Evolutionary conservation across 2,888 invertebrate genomes (phyloP), one percentile per base, ranked within the genome.

Genomic region (Chaetogeoica ovagalla): DNA sequence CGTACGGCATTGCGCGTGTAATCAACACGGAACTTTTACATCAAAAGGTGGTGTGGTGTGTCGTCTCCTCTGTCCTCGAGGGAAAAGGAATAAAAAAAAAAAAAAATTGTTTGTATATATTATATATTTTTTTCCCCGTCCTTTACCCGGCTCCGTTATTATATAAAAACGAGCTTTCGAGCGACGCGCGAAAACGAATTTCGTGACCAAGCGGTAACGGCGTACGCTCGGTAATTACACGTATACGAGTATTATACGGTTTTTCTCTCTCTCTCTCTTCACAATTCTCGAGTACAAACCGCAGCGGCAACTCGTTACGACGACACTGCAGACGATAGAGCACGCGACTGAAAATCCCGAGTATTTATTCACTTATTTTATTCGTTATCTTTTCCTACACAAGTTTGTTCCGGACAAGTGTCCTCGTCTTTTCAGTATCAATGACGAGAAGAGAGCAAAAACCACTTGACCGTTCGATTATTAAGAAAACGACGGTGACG

Each of bases 1-100:
- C 23, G 65, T 65, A 55, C 23, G 8, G 37, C 21, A 57, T 17
- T 30, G 11, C 52, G 21, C 57, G 57, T 55, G 52, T 75, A 75
- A 76, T 68, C 59, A 76, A 76, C 75, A 76, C 23, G 75, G 66
- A 66, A 66, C 59, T 57, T 68, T 19, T 63, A 76, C 75, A 68
- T 76, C 75, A 76, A 76, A 76, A 76, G 75, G 75, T 68, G n/a
- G n/a, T n/a, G n/a, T n/a, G n/a, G n/a, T n/a, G n/a, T n/a, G n/a
- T n/a, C n/a, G 75, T 75, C 30, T 30, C 74, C 65, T 75, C 55
- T 75, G 37, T 57, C 39, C 19, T 75, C 39, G 19, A 66, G 65
- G 57, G 65, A 65, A 57, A 30, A 30, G 30, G 30, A 30, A n/a
- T n/a, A n/a, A n/a, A n/a, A n/a, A n/a, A n/a, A n/a, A n/a, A 74